phyloP scores from a whole-genome alignment of 2,888 invertebrate genomes.

The Teleogryllus oceanicus region DNA sequence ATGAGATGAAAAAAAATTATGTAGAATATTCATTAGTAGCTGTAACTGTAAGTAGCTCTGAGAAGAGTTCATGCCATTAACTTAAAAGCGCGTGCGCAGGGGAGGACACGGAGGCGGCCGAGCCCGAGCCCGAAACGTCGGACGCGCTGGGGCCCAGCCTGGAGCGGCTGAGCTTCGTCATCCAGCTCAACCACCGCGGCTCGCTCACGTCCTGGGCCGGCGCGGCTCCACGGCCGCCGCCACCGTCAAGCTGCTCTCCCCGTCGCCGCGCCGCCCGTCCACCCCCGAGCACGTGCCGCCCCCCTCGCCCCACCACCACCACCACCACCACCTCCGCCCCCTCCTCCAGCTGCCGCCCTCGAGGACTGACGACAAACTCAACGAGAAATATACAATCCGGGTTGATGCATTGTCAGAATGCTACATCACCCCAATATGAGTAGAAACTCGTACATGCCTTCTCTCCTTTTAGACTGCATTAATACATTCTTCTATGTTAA shows the following conservation, averaged over 20 bases:
- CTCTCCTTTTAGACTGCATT: too few relatives aligned
- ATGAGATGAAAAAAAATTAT: too few relatives aligned
- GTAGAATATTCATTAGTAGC: too few relatives aligned
- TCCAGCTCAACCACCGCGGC: slow-evolving; percentile 71
- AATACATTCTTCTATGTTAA: too few relatives aligned
- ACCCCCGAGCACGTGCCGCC: not conserved
- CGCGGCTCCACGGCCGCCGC: not conserved
- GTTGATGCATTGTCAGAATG: too few relatives aligned
- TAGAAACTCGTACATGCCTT: too few relatives aligned
- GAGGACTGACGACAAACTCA: not conserved
- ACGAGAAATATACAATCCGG: too few relatives aligned
- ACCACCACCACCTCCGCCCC: not conserved
- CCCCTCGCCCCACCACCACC: not conserved
- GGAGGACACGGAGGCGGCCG: not conserved
- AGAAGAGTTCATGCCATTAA: too few relatives aligned
- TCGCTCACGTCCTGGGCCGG: slow-evolving; percentile 59
- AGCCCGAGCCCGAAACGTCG: slow-evolving; percentile 24
- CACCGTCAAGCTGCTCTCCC: not conserved
- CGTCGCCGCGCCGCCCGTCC: not conserved
- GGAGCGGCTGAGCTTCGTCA: slow-evolving; percentile 69
- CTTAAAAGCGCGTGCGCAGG: not conserved
- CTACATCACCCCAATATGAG: too few relatives aligned
- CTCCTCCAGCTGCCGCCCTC: not conserved
- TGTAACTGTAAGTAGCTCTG: not conserved
- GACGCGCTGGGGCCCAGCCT: slow-evolving; percentile 66